phyloP scores from a whole-genome alignment of 2,113 vertebrate species.

The Pyxicephalus adspersus region DNA sequence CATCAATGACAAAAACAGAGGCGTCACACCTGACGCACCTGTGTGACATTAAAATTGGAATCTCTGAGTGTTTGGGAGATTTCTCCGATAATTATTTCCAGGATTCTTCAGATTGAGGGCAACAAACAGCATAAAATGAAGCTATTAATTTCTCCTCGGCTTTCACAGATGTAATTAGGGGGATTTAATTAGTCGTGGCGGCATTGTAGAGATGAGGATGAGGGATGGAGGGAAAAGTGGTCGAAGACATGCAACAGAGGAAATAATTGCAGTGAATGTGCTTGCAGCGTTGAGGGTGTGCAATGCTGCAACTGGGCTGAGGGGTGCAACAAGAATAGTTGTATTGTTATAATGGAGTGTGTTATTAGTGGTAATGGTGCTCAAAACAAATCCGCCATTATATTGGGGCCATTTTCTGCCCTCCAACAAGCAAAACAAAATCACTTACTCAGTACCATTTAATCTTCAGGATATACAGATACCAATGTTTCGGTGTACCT shows the following conservation, averaged over 20 bases:
- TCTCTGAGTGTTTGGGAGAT: conserved; percentile 27
- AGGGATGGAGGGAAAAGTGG: conserved; percentile 26
- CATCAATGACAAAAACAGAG: too few relatives aligned
- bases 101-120: conserved; percentile 31
- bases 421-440: too few relatives aligned
- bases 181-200: conserved; percentile 48
- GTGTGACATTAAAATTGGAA: background rate
- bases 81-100: conserved; percentile 44
- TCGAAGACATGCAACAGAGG: background rate
- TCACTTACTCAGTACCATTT: too few relatives aligned
- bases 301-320: background rate
- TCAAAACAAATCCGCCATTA: too few relatives aligned
- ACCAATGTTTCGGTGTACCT: too few relatives aligned
- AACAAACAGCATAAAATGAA: conserved; percentile 42
- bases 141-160: conserved; percentile 34
- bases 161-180: conserved; percentile 43
- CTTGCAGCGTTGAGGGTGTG: too few relatives aligned
- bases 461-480: too few relatives aligned
- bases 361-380: too few relatives aligned
- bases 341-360: too few relatives aligned
- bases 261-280: background rate
- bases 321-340: background rate
- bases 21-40: background rate
- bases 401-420: too few relatives aligned
- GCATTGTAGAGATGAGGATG: conserved; percentile 12